phyloP scores from a whole-genome alignment of 2,113 vertebrate species.

The Ranitomeya variabilis region DNA sequence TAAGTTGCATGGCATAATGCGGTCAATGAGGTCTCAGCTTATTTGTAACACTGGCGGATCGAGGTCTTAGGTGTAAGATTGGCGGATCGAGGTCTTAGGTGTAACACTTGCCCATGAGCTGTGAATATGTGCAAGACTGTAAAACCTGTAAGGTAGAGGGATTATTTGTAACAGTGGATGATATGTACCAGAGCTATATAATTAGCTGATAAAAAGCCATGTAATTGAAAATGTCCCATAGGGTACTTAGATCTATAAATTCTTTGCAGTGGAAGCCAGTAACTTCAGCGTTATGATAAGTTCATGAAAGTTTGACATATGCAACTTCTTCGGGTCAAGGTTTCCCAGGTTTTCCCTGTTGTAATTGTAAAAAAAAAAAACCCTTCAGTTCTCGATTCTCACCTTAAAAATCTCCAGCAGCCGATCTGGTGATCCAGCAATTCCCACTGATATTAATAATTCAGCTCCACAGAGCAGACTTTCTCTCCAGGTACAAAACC shows the following conservation, averaged over 20 bases:
- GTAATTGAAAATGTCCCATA: neutral
- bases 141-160: no score
- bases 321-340: neutral
- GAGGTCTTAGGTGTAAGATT: no score
- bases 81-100: no score
- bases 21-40: no score
- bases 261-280: neutral
- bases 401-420: neutral
- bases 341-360: neutral
- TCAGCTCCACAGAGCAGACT: neutral
- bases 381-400: neutral
- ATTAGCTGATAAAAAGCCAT: neutral
- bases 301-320: neutral
- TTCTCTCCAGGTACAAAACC: neutral
- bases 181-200: neutral
- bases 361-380: neutral
- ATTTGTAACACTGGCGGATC: no score
- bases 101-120: no score
- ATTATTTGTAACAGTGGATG: neutral
- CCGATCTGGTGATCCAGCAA: neutral
- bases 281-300: neutral
- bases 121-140: no score
- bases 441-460: conserved; percentile 21
- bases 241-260: neutral
- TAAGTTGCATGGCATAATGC: no score